These are phyloP conservation scores for Rhabdomys pumilio DNA, from an alignment of 2,797 vertebrate genomes.

Conservation along the genomic window DNA sequence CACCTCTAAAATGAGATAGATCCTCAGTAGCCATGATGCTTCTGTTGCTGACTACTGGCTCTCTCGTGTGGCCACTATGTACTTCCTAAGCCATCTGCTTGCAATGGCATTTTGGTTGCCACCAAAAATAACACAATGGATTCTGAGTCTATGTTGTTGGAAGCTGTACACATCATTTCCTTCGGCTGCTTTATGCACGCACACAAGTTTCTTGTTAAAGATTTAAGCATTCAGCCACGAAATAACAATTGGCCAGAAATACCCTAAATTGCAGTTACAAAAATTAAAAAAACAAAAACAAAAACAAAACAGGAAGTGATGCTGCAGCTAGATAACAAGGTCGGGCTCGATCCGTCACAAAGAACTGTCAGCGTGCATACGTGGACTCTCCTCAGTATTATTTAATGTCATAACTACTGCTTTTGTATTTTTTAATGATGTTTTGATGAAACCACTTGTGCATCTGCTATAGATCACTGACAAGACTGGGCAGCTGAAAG, in stretches of 20 bases:
- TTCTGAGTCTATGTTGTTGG: conserved; percentile 66
- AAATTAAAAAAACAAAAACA: not conserved
- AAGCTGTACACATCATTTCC: conserved; percentile 41
- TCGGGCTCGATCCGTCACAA: conserved; percentile 51
- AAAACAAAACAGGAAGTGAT: conserved; percentile 6
- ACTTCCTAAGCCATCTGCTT: conserved; percentile 26
- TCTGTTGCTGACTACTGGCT: conserved; percentile 7
- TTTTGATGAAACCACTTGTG: conserved; percentile 72
- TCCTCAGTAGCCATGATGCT: not conserved
- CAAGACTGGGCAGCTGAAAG: conserved; percentile 83
- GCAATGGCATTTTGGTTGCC: conserved; percentile 44
- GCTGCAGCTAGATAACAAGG: conserved; percentile 28
- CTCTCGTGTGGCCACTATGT: conserved; percentile 34
- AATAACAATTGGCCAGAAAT: conserved; percentile 61
- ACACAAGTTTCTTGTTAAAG: conserved; percentile 45
- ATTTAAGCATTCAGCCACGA: conserved; percentile 38
- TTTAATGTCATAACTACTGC: conserved; percentile 63
- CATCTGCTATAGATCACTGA: conserved; percentile 75
- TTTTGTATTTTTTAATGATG: conserved; percentile 74
- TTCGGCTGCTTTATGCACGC: conserved; percentile 8
- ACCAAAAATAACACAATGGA: conserved; percentile 16
- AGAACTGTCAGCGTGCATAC: not conserved
- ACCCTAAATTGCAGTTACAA: not conserved
- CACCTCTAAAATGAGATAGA: not conserved
- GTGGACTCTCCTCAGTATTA: conserved; percentile 59